Evolutionary conservation across 1,140 invertebrate genomes (phyloP).

Genomic region (Calycopis cecrops): DNA sequence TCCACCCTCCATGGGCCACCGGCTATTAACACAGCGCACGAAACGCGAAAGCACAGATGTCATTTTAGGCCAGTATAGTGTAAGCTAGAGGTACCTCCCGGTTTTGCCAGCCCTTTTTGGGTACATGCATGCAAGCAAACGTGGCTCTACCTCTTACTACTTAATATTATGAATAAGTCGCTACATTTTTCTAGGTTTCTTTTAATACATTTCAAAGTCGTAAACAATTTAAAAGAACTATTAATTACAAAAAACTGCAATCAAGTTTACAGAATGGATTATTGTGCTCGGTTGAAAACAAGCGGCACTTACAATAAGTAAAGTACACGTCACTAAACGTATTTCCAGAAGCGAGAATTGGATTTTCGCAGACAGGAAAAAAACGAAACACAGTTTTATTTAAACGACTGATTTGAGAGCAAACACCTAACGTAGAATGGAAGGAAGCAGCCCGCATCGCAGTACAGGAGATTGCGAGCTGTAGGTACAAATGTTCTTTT

Average conservation of each 20-base stretch:
- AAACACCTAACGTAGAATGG: conserved; percentile 51
- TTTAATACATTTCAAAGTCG: conserved; percentile 10
- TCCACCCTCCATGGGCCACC: no score
- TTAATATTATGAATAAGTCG: no score
- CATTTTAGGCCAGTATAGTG: no score
- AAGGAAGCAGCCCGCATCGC: conserved; percentile 47
- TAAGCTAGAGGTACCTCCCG: no score
- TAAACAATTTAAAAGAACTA: background rate
- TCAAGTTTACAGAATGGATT: conserved; percentile 18
- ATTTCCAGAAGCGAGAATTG: conserved; percentile 53
- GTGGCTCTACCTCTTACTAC: no score
- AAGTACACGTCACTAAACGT: conserved; percentile 52
- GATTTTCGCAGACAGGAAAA: conserved; percentile 52
- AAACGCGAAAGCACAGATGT: no score
- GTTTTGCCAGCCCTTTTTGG: no score
- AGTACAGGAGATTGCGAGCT: conserved; percentile 32
- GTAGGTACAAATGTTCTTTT: conserved; percentile 8
- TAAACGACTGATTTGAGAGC: conserved; percentile 69
- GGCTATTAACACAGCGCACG: no score
- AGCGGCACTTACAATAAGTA: conserved; percentile 35
- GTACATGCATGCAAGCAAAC: no score
- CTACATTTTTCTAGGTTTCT: no score
- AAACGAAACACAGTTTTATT: conserved; percentile 65
- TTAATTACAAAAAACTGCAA: conserved; percentile 17
- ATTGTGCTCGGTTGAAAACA: conserved; percentile 22